Evolutionary conservation across 2,113 vertebrate genomes (phyloP).

Genomic region (Chunga burmeisteri): DNA sequence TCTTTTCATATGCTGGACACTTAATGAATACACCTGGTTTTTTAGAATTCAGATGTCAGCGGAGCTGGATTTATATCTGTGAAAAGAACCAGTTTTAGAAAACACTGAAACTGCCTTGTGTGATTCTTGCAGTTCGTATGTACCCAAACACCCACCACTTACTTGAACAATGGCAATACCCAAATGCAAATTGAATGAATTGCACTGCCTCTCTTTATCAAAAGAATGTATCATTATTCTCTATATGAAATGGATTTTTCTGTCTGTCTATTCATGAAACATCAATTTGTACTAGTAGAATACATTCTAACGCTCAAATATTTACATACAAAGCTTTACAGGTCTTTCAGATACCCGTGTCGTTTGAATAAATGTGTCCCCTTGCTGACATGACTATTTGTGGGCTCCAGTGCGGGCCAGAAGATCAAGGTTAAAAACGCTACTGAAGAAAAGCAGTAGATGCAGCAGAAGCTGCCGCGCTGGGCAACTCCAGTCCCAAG

Average conservation of each 20-base stretch:
- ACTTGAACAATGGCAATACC: neutral
- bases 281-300: neutral
- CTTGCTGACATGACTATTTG: neutral
- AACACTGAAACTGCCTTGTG: neutral
- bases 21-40: neutral
- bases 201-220: neutral
- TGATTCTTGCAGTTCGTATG: neutral
- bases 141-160: neutral
- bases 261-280: neutral
- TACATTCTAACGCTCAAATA: neutral
- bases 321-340: neutral
- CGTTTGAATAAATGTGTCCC: neutral
- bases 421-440: neutral
- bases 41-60: neutral
- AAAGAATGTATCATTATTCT: neutral
- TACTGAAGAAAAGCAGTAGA: neutral
- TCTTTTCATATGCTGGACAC: neutral
- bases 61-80: neutral
- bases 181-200: conserved; percentile 5
- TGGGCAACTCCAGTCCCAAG: neutral
- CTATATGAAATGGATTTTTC: neutral
- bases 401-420: neutral
- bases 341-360: neutral
- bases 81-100: neutral
- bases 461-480: neutral